Base-by-base conservation (phyloP, 2,888 invertebrate species). In the Chouioia cunea region DNA sequence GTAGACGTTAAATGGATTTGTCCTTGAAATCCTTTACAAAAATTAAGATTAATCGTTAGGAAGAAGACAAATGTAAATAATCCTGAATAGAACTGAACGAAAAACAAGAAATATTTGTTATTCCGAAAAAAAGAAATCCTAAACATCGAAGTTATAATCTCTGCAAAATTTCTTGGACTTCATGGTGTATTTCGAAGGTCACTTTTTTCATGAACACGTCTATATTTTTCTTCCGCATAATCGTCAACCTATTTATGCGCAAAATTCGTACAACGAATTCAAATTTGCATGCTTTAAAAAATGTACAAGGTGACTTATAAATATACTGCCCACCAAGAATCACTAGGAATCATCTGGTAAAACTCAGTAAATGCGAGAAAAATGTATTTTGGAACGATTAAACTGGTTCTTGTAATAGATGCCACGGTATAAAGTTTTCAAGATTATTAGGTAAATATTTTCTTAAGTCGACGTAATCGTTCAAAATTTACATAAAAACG, bases 341-440 rank as follows among this genome's bases (percentile, higher is more conserved):
- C 53, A 53, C 16, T 36, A 54, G 44, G 59, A 70, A 70, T 65
- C 48, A 53, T 50, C 22, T 16, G 48, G 56, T 43, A 62, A 57
- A 62, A 52, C 27, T 22, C 16, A n/a, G 14, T 27, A 16, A 36
- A 12, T 67, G 64, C 58, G 63, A 67, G 52, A 67, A 15, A 58
- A 67, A 64, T 71, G 63, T 71, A 67, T 67, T 53, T 71, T 66
- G 66, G 66, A 71, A 59, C 63, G 16, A 67, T 67, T 71, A 67
- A 71, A 71, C 59, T 64, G n/a, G 54, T 44, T 71, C 67, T 67
- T 67, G 52, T 27, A 54, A 27, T 64, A 71, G 10, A 10, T 36
- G 36, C 10, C 36, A 10, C 36, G 12, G 12, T 36, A 12, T 12
- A 36, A 36, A 36, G 6, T 36, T 36, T 36, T 36, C 6, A 36